Evolutionary conservation across 2,113 vertebrate genomes (phyloP).

Genomic region (Pseudopodoces humilis): DNA sequence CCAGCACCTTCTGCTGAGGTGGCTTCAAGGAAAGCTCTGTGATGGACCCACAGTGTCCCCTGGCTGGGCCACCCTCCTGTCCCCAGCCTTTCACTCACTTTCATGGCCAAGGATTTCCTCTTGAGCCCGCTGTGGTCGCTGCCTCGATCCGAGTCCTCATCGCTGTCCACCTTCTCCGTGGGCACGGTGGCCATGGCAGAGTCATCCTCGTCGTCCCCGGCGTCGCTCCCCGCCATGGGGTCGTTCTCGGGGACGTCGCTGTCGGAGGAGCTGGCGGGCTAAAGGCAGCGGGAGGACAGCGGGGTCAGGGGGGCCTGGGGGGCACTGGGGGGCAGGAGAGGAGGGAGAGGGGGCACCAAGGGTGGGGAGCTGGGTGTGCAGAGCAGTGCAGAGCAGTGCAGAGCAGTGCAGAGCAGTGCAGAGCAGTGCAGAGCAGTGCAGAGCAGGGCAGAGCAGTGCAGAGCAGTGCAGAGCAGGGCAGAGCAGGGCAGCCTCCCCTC

Average conservation of each 20-base stretch:
- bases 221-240: conserved; percentile 74
- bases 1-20: fast-evolving
- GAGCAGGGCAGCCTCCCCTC: not conserved
- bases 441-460: too few species aligned
- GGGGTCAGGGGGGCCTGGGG: not conserved
- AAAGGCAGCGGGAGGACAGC: not conserved
- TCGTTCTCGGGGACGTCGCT: conserved; percentile 84
- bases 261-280: conserved; percentile 92
- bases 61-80: not conserved
- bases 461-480: too few species aligned
- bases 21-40: not conserved
- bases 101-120: conserved; percentile 64
- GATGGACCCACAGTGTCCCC: fast-evolving
- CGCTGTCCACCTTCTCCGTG: conserved; percentile 74
- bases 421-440: too few species aligned
- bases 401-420: not conserved
- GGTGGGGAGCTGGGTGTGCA: not conserved
- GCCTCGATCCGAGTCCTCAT: conserved; percentile 85
- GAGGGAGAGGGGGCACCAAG: not conserved
- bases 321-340: fast-evolving
- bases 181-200: not conserved
- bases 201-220: conserved; percentile 64
- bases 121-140: conserved; percentile 83
- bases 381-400: not conserved
- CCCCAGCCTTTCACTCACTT: conserved; percentile 48